Evolutionary conservation across 2,888 invertebrate species (phyloP).

Genomic region (Cataglyphis cursor): DNA sequence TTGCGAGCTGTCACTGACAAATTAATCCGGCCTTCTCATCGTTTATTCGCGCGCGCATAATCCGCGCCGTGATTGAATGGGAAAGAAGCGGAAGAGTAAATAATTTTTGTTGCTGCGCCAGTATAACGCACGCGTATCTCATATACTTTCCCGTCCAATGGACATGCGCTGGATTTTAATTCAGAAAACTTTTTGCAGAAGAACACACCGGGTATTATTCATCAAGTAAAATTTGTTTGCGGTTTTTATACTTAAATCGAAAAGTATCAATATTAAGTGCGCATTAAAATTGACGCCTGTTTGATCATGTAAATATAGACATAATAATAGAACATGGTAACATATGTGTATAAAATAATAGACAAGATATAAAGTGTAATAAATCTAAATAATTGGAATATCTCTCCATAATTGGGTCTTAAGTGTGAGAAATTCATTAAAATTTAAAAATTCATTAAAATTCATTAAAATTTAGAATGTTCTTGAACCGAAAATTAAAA

Average conservation of each 20-base stretch:
- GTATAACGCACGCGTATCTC: background rate
- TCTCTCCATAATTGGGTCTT: background rate
- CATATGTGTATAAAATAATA: background rate
- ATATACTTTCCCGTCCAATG: conserved; percentile 2
- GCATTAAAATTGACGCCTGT: background rate
- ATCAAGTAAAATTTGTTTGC: conserved; percentile 32
- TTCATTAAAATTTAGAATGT: background rate
- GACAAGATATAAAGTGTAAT: background rate
- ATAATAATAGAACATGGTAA: background rate
- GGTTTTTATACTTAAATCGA: conserved; percentile 20
- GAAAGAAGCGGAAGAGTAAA: conserved; percentile 63
- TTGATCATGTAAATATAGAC: background rate
- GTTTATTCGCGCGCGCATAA: conserved; percentile 47
- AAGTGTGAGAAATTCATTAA: background rate
- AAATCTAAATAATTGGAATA: background rate
- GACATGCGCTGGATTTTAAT: conserved; percentile 45
- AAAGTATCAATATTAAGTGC: conserved; percentile 38
- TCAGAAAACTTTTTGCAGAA: conserved; percentile 1
- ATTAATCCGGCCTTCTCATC: conserved; percentile 67
- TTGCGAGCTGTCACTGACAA: conserved; percentile 69
- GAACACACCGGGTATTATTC: conserved; percentile 31
- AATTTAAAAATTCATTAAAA: background rate
- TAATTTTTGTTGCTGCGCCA: conserved; percentile 45
- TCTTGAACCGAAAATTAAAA: background rate
- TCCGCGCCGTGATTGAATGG: conserved; percentile 38